Base-by-base conservation (phyloP, 2,888 invertebrate genomes). In the Zaprionus bogoriensis region DNA sequence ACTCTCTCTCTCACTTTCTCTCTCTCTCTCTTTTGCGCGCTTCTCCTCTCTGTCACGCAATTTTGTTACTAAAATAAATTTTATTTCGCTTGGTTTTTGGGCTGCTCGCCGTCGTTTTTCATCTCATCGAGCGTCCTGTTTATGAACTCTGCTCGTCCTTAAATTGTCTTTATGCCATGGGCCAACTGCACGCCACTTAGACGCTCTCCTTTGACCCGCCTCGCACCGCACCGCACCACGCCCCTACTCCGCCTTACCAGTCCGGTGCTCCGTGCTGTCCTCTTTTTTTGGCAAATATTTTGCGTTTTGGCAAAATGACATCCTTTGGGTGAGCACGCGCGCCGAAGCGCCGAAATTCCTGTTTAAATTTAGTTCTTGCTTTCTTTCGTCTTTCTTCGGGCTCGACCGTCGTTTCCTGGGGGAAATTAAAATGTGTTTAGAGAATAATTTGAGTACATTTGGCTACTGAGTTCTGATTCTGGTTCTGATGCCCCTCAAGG, bases 31-130 rank as follows among this genome's bases (percentile, higher is more conserved):
- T 67, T 74, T 65, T 66, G 42, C 74, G n/a, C n/a, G n/a, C n/a
- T n/a, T n/a, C n/a, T n/a, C 70, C 62, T 61, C 72, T 67, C 76
- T 79, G 80, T 80, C 87, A 87, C 85, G 84, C 87, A 87, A 88
- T 87, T 87, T 87, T 77, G 65, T 80, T 75, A 68, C 65, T 73
- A 77, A 83, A 87, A 84, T 78, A 75, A 84, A 82, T 68, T 79
- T 77, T 70, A 79, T 76, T 74, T 77, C 64, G 64, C 59, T 73
- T 36, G 64, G 55, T 52, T 52, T 61, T 55, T 67, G 64, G 52
- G 30, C 12, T 5, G 17, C 41, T 17, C 30, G 14, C 14, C 60
- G 47, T 63, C 74, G 72, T 77, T 77, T 77, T 67, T 77, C 74
- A 74, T 80, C 71, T 67, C 72, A 77, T 72, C 74, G 67, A 65